Evolutionary conservation across 2,888 invertebrate species (phyloP), one percentile per base, ranked within the genome.

Genomic region (Chrysotoxum bicinctum): DNA sequence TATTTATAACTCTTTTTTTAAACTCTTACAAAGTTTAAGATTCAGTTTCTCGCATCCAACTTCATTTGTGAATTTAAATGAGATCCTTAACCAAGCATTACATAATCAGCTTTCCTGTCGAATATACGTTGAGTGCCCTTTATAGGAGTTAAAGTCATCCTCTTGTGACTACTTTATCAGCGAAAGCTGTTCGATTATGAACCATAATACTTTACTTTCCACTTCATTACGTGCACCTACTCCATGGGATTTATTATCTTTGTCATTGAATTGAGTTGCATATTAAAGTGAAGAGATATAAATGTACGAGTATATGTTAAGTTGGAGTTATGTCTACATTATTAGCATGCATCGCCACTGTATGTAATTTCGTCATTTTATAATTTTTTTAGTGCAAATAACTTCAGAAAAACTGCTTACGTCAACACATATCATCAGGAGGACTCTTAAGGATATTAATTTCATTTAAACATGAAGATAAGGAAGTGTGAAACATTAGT

Each of bases 121-220:
- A 72, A 64, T 72, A 72, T 56, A 56, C 10, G 21, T 72, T 30
- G 48, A 78, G 72, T 30, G 70, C 43, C 30, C 78, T 72, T 72
- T 35, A 30, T 5, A 30, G 3, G 16, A 26, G 40, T 40, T 23
- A 30, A 23, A 45, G 52, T 45, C 54, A 37, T 56, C 54, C 60
- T 30, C 64, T 64, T 56, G 9, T 40, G 30, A 50, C 6, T 32
- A 50, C 21, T 66, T 66, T 50, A 50, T 66, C 14, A 19, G 8
- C n/a, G 8, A n/a, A 56, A 78, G 62, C 43, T 79, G n/a, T 60
- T 43, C 48, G 14, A 73, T 60, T 19, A 21, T 48, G 1, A 37
- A 14, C 2, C 72, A 19, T 26, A 6, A 26, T 32, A 58, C 79
- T 66, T 60, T 19, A 60, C 50, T 66, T 58, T 73, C 45, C 40